Percentiles rank a stretch among this genome's conserved stretches.
Conservation (phyloP, 2,113 vertebrate species). For the Notothenia coriiceps region DNA sequence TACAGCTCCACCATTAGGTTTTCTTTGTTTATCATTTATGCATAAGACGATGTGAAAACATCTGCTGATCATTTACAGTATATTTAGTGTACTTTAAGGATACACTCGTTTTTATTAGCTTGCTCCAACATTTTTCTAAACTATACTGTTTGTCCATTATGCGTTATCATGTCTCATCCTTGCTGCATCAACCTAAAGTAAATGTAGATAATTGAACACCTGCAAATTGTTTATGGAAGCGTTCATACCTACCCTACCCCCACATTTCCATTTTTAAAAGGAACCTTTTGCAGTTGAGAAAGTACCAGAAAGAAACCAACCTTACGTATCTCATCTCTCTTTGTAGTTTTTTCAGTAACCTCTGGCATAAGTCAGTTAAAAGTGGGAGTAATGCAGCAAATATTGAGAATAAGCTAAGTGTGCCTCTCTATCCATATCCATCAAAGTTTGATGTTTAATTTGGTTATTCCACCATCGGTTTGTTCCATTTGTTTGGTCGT, state of each 20-base stretch:
- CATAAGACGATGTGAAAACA: background rate
- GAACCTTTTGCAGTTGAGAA: constrained; percentile 44
- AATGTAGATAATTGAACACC: background rate
- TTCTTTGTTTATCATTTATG: background rate
- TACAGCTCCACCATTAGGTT: background rate
- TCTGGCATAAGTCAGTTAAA: background rate
- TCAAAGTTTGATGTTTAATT: constrained; percentile 44
- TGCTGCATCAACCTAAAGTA: constrained; percentile 16
- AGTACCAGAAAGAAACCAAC: too few relatives aligned
- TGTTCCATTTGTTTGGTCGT: constrained; percentile 71
- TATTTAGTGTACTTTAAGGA: background rate
- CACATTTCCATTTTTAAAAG: constrained; percentile 34
- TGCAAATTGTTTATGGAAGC: background rate
- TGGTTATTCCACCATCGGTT: constrained; percentile 50
- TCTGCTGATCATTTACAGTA: background rate
- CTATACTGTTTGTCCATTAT: background rate
- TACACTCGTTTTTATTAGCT: background rate
- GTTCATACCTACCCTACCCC: constrained; percentile 8
- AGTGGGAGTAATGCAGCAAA: background rate
- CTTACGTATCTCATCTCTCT: background rate
- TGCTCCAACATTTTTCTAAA: background rate
- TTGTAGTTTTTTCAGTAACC: background rate
- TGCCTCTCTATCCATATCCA: background rate
- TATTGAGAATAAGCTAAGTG: constrained; percentile 17
- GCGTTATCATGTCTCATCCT: constrained; percentile 2